phyloP scores from a whole-genome alignment of 2,888 invertebrate species.

The Patella pellucida region DNA sequence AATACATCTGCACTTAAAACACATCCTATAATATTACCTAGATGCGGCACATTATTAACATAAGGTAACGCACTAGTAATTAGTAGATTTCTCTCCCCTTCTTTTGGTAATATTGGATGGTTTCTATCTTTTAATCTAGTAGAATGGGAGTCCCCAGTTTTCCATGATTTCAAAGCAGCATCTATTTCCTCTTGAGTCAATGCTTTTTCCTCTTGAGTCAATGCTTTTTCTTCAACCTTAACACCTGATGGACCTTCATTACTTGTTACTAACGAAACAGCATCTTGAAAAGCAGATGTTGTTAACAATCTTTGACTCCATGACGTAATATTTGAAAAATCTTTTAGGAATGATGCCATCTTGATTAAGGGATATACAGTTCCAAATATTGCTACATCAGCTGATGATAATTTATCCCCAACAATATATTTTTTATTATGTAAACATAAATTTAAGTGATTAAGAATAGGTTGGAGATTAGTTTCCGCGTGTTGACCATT shows the following conservation, averaged over 20 bases:
- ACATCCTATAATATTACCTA: conserved; percentile 99
- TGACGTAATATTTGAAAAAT: too few species aligned
- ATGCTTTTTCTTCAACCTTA: conserved; percentile 26
- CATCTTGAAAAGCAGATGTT: too few species aligned
- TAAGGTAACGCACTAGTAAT: conserved; percentile 97
- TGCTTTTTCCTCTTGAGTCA: conserved; percentile 50
- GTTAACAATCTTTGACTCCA: too few species aligned
- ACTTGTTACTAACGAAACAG: too few species aligned
- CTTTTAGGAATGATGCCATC: conserved; percentile 42
- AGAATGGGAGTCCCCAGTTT: conserved; percentile 38
- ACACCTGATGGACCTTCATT: too few species aligned
- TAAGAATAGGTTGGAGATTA: conserved; percentile 37
- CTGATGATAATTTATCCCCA: conserved; percentile 45
- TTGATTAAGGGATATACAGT: conserved; percentile 57
- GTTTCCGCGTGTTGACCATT: conserved; percentile 36
- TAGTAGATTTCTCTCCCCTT: conserved; percentile 87
- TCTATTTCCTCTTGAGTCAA: conserved; percentile 50
- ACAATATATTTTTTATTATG: conserved; percentile 43
- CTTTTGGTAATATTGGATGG: conserved; percentile 79
- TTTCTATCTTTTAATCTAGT: conserved; percentile 42
- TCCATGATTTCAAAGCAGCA: conserved; percentile 51
- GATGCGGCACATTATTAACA: conserved; percentile 98
- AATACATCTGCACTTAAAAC: conserved; percentile 85
- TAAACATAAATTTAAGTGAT: conserved; percentile 48
- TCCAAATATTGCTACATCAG: conserved; percentile 59